These are phyloP conservation scores for Patella pellucida DNA, from an alignment of 2,888 invertebrate species.

Conservation along the genomic window DNA sequence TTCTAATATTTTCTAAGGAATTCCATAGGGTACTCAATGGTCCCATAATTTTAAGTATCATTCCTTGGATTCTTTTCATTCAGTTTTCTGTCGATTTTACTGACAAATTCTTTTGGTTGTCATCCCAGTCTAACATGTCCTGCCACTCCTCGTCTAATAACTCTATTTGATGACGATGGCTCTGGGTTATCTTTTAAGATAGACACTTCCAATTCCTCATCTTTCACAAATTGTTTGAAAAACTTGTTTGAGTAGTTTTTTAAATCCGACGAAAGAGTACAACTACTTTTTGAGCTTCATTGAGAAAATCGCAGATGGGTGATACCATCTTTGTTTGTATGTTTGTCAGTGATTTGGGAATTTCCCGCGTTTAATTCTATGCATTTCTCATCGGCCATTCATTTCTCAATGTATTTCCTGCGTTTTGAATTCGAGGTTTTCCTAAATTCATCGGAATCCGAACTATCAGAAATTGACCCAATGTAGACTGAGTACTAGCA, in stretches of 20 bases:
- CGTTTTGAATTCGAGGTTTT: background rate
- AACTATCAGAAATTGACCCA: background rate
- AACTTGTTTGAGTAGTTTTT: background rate
- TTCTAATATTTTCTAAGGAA: too few relatives aligned
- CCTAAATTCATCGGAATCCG: background rate
- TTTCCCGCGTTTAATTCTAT: background rate
- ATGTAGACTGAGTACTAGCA: too few relatives aligned
- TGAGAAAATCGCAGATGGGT: background rate
- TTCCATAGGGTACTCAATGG: too few relatives aligned
- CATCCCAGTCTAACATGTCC: constrained; percentile 14
- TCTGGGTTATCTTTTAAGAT: background rate
- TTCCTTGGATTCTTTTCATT: too few relatives aligned
- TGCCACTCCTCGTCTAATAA: background rate
- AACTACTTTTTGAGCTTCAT: background rate
- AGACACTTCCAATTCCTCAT: background rate
- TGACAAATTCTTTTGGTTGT: background rate
- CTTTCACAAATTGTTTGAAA: background rate
- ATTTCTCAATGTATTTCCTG: background rate
- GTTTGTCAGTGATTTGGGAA: background rate
- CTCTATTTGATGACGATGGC: background rate
- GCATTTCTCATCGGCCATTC: background rate
- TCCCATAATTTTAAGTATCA: too few relatives aligned
- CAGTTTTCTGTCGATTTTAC: too few relatives aligned
- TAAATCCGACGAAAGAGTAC: background rate
- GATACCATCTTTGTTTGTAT: background rate